phyloP scores from a whole-genome alignment of 2,797 vertebrate species.

The Pipistrellus pipistrellus region DNA sequence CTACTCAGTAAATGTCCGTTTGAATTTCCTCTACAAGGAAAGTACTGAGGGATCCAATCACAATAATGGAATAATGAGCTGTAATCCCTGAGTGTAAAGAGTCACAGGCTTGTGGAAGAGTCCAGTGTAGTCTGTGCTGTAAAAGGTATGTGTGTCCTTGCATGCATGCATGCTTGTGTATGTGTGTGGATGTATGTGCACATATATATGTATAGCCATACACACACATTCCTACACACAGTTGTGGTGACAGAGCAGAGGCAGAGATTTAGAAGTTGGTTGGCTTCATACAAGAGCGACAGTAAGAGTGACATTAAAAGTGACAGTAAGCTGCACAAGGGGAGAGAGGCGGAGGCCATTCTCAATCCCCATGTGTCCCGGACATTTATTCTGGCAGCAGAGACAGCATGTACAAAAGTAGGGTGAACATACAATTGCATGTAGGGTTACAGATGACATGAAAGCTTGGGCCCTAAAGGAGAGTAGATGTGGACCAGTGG shows the following conservation, averaged over 20 bases:
- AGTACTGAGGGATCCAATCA: background rate
- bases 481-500: fast-evolving
- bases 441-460: background rate
- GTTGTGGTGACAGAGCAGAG: background rate
- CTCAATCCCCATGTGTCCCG: background rate
- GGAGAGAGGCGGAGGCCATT: background rate
- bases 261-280: background rate
- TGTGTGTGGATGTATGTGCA: background rate
- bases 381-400: background rate
- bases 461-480: background rate
- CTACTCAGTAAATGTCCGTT: constrained; percentile 46
- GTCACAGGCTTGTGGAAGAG: background rate
- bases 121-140: background rate
- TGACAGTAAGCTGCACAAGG: background rate
- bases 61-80: constrained; percentile 30
- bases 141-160: background rate
- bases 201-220: too few relatives aligned
- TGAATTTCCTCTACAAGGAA: constrained; percentile 55
- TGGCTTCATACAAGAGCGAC: background rate
- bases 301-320: background rate
- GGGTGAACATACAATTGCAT: background rate
- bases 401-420: background rate
- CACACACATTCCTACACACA: background rate
- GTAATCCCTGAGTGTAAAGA: constrained; percentile 12
- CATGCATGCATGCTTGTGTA: background rate